Percentiles rank a stretch among this genome's conserved stretches.
Evolutionary conservation across 2,797 vertebrate species (phyloP).

Genomic region (Gouania willdenowi): DNA sequence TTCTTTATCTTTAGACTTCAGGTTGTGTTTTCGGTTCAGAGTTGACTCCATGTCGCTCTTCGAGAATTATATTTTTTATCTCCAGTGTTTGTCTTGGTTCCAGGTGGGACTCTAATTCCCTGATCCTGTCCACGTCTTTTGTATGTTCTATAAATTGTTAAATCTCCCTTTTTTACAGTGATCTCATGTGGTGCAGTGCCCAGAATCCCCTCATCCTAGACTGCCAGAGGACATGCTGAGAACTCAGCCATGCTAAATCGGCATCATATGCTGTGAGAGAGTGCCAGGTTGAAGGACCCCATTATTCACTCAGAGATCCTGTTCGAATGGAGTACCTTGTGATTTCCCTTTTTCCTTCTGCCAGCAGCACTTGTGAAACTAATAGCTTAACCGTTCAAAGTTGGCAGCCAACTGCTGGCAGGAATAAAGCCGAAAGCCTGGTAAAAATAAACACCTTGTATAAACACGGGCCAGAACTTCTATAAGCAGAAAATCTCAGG

Average conservation of each 20-base stretch:
- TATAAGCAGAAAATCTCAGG: slow-evolving; percentile 32
- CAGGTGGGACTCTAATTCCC: no score
- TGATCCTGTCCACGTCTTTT: no score
- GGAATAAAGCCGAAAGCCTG: slow-evolving; percentile 18
- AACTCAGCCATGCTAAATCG: slow-evolving; percentile 26
- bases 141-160: no score
- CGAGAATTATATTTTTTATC: no score
- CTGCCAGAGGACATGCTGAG: slow-evolving; percentile 26
- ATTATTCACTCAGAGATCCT: slow-evolving; percentile 42
- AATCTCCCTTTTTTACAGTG: slow-evolving; percentile 27
- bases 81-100: no score
- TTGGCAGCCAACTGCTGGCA: slow-evolving; percentile 50
- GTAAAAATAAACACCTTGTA: slow-evolving; percentile 47
- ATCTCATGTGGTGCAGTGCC: background rate
- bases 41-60: no score
- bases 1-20: no score
- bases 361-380: slow-evolving; percentile 39
- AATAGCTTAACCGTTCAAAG: slow-evolving; percentile 38
- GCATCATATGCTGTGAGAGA: slow-evolving; percentile 17
- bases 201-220: slow-evolving; percentile 11
- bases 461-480: slow-evolving; percentile 48
- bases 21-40: no score
- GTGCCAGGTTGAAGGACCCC: slow-evolving; percentile 23
- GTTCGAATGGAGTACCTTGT: slow-evolving; percentile 62
- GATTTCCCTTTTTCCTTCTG: slow-evolving; percentile 14